Evolutionary conservation across 2,888 invertebrate species (phyloP), one percentile per base, ranked within the genome.

Genomic region (Lottia gigantea): DNA sequence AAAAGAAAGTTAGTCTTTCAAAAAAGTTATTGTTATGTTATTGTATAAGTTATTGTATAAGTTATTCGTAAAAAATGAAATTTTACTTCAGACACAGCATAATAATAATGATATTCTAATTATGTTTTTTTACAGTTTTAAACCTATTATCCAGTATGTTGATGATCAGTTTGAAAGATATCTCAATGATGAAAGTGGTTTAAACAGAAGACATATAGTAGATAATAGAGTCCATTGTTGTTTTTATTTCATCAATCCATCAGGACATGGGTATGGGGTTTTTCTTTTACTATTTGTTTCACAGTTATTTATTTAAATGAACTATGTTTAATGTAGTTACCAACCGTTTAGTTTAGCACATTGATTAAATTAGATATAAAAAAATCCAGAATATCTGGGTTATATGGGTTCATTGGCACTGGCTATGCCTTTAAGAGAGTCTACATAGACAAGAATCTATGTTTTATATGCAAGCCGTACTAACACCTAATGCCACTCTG

Each of bases 191-290:
- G 98, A 98, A 90, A 96, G 96, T 86, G 98, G 98, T 1, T 91
- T 98, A 63, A 98, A 98, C 90, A 92, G 98, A 64, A 93, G 97
- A 77, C 97, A 98, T 88, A 98, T 98, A 82, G 94, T 97, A 71
- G 98, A 98, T 89, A 97, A 97, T 90, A 92, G 98, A 86, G 96
- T 98, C 81, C 98, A 98, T 88, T 98, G 98, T 90, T 98, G 89
- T 76, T 86, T 89, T 78, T 89, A 89, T 77, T 89, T 89, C 80
- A 85, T 89, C 74, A 87, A 86, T 68, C 88, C 89, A 23, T 86
- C 85, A 77, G 87, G 87, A 23, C 86, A 88, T 75, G 88, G 88
- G 31, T 31, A 31, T 31, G 31, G n/a, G n/a, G n/a, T n/a, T n/a
- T n/a, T n/a, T n/a, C n/a, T n/a, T n/a, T n/a, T n/a, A n/a, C n/a